Evolutionary conservation across 2,113 vertebrate species (phyloP).

Genomic region (Paramormyrops kingsleyae): DNA sequence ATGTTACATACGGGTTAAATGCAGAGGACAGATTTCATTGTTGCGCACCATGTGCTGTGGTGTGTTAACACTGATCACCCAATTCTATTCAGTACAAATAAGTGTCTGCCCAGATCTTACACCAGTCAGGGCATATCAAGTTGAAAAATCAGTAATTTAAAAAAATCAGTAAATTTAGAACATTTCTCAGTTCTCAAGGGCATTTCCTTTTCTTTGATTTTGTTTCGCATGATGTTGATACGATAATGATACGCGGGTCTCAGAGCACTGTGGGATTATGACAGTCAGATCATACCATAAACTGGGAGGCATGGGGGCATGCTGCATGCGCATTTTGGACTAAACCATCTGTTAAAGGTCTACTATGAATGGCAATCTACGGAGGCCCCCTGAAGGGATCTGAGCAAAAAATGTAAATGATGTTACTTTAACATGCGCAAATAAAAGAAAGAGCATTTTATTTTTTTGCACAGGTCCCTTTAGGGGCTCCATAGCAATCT

Average conservation of each 20-base stretch:
- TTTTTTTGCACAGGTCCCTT: too few species aligned
- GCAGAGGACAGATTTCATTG: too few species aligned
- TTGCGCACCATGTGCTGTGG: too few species aligned
- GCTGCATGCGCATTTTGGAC: too few species aligned
- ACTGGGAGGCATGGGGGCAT: background rate
- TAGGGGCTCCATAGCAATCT: background rate
- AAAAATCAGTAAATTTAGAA: background rate
- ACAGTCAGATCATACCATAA: background rate
- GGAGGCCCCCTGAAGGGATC: too few species aligned
- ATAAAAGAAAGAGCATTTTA: too few species aligned
- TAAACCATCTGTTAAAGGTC: background rate
- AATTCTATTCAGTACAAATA: background rate
- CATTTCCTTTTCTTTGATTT: background rate
- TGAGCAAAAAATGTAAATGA: too few species aligned
- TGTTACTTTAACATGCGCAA: too few species aligned
- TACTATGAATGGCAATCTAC: background rate
- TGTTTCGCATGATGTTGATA: background rate
- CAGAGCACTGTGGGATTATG: background rate
- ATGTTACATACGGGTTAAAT: too few species aligned
- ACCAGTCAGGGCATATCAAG: background rate
- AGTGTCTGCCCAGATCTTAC: background rate
- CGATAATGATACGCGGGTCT: background rate
- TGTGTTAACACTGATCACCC: too few species aligned
- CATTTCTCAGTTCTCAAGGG: background rate
- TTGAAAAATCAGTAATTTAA: background rate